phyloP scores from a whole-genome alignment of 2,888 invertebrate genomes.

The Rhorus exstirpatorius region DNA sequence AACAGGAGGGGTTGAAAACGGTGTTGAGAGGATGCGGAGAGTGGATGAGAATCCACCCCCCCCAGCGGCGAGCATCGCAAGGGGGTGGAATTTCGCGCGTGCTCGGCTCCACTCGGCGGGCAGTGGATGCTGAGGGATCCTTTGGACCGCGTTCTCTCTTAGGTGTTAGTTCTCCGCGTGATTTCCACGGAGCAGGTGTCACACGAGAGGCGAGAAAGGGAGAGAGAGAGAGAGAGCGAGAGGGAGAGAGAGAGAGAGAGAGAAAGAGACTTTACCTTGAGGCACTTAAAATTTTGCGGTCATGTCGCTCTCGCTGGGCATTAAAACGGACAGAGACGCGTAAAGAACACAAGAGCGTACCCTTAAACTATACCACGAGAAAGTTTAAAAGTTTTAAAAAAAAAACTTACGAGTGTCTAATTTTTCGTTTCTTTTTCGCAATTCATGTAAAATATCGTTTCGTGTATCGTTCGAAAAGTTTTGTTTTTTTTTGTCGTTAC shows the following conservation, averaged over 20 bases:
- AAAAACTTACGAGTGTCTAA: constrained; percentile 26
- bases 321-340: background rate
- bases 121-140: constrained; percentile 82
- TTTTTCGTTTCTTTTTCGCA: background rate
- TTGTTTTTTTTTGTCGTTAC: constrained; percentile 1
- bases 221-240: constrained; percentile 6
- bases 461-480: background rate
- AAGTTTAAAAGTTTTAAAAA: background rate
- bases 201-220: constrained; percentile 45
- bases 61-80: constrained; percentile 39
- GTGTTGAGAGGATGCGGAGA: constrained; percentile 11
- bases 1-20: constrained; percentile 21
- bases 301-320: constrained; percentile 1
- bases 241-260: constrained; percentile 1
- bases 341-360: background rate
- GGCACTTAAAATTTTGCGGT: constrained; percentile 25
- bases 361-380: constrained; percentile 1
- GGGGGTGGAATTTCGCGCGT: constrained; percentile 84
- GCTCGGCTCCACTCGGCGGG: constrained; percentile 80
- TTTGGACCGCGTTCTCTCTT: constrained; percentile 82
- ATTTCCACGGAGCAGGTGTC: constrained; percentile 82
- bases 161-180: constrained; percentile 85
- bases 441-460: background rate
- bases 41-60: constrained; percentile 55
- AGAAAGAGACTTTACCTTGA: constrained; percentile 17